Base-by-base conservation (phyloP, 1,140 invertebrate species). In the Marisa cornuarietis region DNA sequence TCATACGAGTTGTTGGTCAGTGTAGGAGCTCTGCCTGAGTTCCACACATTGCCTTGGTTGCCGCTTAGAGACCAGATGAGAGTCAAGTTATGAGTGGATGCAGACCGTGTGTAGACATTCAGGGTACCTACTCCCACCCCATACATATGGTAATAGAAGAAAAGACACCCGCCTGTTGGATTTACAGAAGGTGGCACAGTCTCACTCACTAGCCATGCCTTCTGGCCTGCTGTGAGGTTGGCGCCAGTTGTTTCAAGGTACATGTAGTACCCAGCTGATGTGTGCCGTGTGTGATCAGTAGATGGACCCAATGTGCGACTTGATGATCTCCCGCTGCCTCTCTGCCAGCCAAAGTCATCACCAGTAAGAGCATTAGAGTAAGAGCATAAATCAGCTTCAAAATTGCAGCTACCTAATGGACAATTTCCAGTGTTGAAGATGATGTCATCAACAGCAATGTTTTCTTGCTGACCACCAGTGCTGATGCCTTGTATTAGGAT, bases 101-200 rank as follows among this genome's bases (percentile, higher is more conserved):
- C 76, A 54, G 62, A 74, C n/a, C 79, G 71, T 42, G 75, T 79
- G 78, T 86, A 88, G 22, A 90, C 83, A 75, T 87, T 87, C 8
- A 90, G 83, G 16, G 80, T 84, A 13, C 86, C 87, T 31, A 88
- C 86, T 13, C 68, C 73, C n/a, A 54, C 69, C 14, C 95, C 95
- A 85, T 93, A 95, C 95, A 96, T 96, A 86, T 95, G 95, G 85
- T 92, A 94, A 92, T 93, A 49, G 94, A 91, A 89, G 93, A 68
- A 51, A 51, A 76, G n/a, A 62, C 81, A 82, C 9, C 54, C 22
- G 65, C 58, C 42, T 65, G 80, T 66, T 2, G 78, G 71, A 58
- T 80, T 26, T 2, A 0, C 3, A 20, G 76, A 51, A 4, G 62
- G 76, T 66, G 51, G 76, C 63, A 88, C 83, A 49, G 81, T 79